Base-by-base conservation (phyloP, 2,113 vertebrate species). In the Sylvietta virens region DNA sequence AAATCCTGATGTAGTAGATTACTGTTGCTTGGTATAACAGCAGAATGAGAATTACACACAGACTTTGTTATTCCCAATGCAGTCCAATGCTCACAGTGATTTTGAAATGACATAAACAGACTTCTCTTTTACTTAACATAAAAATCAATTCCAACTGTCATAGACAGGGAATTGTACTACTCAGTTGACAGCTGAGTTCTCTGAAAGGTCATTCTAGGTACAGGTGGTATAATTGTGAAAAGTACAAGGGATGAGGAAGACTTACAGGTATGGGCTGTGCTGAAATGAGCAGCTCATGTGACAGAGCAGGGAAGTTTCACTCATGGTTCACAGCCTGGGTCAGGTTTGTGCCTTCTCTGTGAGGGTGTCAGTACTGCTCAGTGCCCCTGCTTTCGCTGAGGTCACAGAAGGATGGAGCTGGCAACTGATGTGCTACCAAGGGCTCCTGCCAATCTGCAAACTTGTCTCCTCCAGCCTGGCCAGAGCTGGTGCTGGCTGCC, bases 51-150 rank as follows among this genome's bases (percentile, higher is more conserved):
- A 94, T 58, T 37, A 13, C 50, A 7, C 61, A 71, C 54, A 73
- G 61, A 96, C 50, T 86, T 80, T 79, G 61, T 60, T 95, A 66
- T 82, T 90, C 86, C 47, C 97, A 42, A 92, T 86, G 39, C 69
- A 98, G 98, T 97, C 96, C 44, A 97, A 98, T 94, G 97, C 98
- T 78, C 96, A 93, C 84, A 98, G 97, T 81, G 97, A 96, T 64
- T 90, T 93, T 62, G 94, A 98, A 97, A 97, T 98, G 57, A 26
- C 24, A 53, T 53, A 5, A 15, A 40, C 39, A 31, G 54, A 10
- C 13, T 60, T 81, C 11, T 37, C 22, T 66, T 81, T 39, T 30
- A 60, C 20, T 74, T 40, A 30, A 61, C 17, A 18, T 40, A 35
- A 69, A 61, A 61, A 54, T 61, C 12, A 35, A 16, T 76, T 60